Conservation (phyloP, 2,113 vertebrate species). For the Austrofundulus limnaeus region DNA sequence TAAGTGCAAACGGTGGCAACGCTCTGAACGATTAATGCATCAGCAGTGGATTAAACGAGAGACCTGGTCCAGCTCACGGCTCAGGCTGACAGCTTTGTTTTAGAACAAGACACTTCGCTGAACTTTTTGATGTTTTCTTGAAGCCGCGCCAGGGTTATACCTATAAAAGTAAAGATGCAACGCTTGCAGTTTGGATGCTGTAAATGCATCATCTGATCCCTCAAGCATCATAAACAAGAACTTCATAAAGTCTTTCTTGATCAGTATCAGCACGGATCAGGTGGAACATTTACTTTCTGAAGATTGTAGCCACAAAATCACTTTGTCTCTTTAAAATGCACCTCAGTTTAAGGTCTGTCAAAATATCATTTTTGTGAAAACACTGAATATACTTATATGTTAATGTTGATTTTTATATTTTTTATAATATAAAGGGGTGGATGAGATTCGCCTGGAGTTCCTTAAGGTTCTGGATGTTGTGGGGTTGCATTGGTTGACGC, state of each 20-base stretch:
- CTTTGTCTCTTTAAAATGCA: neutral
- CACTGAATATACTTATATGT: too few relatives aligned
- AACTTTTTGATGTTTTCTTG: conserved; percentile 7
- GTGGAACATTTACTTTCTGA: neutral
- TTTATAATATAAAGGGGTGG: too few relatives aligned
- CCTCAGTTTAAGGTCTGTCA: too few relatives aligned
- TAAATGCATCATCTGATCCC: conserved; percentile 23
- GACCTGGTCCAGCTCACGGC: too few relatives aligned
- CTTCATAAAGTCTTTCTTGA: neutral
- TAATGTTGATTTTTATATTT: too few relatives aligned
- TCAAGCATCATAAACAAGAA: neutral
- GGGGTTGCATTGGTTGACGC: too few relatives aligned
- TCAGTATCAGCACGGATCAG: neutral
- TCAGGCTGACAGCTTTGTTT: conserved; percentile 18
- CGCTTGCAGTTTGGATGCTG: conserved; percentile 5
- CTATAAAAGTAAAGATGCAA: neutral
- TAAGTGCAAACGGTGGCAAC: conserved; percentile 8
- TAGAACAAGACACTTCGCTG: conserved; percentile 1
- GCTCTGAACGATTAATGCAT: conserved; percentile 29
- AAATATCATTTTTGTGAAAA: too few relatives aligned
- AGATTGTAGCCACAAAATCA: neutral
- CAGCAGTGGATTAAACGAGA: conserved; percentile 35
- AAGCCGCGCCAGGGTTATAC: conserved; percentile 19
- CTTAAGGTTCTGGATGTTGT: too few relatives aligned
- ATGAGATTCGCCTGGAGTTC: too few relatives aligned